Conservation (phyloP, 2,113 vertebrate species). For the Elephantulus edwardii region DNA sequence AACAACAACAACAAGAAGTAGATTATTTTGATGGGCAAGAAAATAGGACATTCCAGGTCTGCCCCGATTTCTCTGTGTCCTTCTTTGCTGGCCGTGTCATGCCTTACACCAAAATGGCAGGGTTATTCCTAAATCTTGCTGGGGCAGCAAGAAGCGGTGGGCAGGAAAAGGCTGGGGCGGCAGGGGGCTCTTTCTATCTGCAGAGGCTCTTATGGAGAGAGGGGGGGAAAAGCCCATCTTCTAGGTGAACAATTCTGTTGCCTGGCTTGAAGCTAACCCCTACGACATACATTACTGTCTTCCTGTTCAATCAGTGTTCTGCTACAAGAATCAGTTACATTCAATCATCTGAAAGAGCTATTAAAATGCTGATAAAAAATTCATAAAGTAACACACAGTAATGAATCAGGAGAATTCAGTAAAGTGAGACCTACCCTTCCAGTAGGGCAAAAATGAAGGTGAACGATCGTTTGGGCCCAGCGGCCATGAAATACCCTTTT, state of each 20-base stretch:
- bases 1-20: too few species aligned
- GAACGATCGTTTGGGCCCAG: constrained; percentile 92
- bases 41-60: not conserved
- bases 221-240: constrained; percentile 73
- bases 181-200: not conserved
- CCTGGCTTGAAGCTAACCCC: constrained; percentile 87
- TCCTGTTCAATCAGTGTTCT: constrained; percentile 90
- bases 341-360: constrained; percentile 92
- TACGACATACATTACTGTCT: constrained; percentile 89
- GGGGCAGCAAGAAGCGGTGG: constrained; percentile 35
- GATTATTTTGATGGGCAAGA: constrained; percentile 43
- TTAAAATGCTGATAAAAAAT: constrained; percentile 94
- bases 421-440: constrained; percentile 90
- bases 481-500: constrained; percentile 94
- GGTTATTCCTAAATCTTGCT: constrained; percentile 28
- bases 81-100: not conserved
- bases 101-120: constrained; percentile 30
- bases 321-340: constrained; percentile 90
- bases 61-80: not conserved
- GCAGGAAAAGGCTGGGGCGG: not conserved
- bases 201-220: constrained; percentile 44
- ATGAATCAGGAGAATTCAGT: constrained; percentile 93
- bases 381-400: constrained; percentile 92
- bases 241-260: constrained; percentile 82
- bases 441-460: constrained; percentile 91